phyloP scores from a whole-genome alignment of 2,113 vertebrate species.

The Muntiacus reevesi region DNA sequence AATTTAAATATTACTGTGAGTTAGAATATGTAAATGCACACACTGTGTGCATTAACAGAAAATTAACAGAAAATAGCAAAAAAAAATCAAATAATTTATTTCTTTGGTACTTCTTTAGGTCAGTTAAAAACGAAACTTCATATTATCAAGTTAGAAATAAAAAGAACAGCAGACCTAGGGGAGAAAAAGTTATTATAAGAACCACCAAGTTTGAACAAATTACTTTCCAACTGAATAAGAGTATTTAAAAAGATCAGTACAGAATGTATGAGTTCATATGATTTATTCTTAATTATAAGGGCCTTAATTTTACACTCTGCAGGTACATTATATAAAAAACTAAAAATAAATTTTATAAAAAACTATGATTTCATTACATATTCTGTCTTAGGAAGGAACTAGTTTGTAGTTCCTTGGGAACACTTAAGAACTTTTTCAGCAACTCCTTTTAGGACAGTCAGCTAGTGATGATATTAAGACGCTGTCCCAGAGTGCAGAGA shows the following conservation, averaged over 20 bases:
- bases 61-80: background rate
- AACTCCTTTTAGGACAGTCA: background rate
- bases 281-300: background rate
- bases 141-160: background rate
- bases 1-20: background rate
- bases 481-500: background rate
- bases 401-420: background rate
- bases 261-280: background rate
- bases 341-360: slow-evolving; percentile 29
- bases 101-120: background rate
- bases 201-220: background rate
- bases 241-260: background rate
- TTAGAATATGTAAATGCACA: background rate
- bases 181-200: background rate
- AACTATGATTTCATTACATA: slow-evolving; percentile 19
- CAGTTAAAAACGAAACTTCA: background rate
- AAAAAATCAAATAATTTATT: background rate
- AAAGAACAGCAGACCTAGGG: background rate
- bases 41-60: background rate
- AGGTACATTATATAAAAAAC: background rate
- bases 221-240: background rate
- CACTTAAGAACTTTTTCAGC: background rate
- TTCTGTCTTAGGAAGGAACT: background rate
- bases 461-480: background rate
- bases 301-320: background rate